A percentile compares a stretch with the other conserved stretches of the same genome.
These are phyloP conservation scores for Cygnus buccinator DNA, from an alignment of 2,113 vertebrate genomes.

Conservation along the genomic window DNA sequence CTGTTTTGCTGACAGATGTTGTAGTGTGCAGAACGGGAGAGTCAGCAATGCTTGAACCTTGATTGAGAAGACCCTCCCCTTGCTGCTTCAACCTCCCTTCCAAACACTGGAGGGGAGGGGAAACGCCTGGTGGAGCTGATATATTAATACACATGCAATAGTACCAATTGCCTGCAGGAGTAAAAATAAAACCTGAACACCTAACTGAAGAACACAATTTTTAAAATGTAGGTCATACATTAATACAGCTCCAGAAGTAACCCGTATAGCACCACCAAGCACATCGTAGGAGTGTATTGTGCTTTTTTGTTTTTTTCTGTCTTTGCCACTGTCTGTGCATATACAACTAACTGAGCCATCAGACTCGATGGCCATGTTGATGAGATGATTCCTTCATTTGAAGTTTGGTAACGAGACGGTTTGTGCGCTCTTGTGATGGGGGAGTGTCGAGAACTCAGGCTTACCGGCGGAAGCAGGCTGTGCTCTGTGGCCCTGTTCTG, in stretches of 20 bases:
- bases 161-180: conserved; percentile 47
- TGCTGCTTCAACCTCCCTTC: conserved; percentile 30
- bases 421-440: not conserved
- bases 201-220: conserved; percentile 62
- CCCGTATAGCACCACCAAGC: conserved; percentile 4
- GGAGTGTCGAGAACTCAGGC: not conserved
- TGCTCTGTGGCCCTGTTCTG: not conserved
- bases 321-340: not conserved
- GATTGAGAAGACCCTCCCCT: conserved; percentile 47
- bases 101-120: conserved; percentile 55
- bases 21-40: conserved; percentile 1
- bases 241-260: conserved; percentile 52
- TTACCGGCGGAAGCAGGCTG: not conserved
- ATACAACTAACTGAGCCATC: not conserved
- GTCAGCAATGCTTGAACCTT: conserved; percentile 63
- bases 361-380: not conserved
- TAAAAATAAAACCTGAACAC: conserved; percentile 17
- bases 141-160: conserved; percentile 59
- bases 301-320: not conserved
- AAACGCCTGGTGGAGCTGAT: conserved; percentile 53
- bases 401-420: not conserved
- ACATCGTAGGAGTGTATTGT: not conserved
- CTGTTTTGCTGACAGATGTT: conserved; percentile 53
- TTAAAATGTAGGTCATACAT: conserved; percentile 70
- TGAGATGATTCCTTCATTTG: not conserved